Evolutionary conservation across 2,797 vertebrate species (phyloP), one percentile per base, ranked within the genome.

Genomic region (Enteromius paludinosus): DNA sequence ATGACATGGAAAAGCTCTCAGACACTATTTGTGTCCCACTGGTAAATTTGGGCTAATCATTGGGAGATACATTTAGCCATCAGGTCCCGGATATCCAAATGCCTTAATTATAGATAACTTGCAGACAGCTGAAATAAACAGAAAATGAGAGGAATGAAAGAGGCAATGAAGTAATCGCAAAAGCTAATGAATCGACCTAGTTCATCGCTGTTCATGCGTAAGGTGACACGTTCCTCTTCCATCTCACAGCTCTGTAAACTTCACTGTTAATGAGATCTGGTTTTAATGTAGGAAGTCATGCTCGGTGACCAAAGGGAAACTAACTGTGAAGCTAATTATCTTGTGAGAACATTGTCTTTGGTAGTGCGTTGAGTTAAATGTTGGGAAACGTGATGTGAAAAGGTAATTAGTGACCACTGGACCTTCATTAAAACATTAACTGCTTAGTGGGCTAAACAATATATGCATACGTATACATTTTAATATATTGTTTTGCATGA

Each of bases 341-440:
- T 71, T 69, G 85, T 84, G 86, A 85, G 86, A 85, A 84, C 84
- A 79, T 52, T 64, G 76, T 69, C 70, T 78, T 82, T 78, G 73
- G 84, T 78, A 86, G 87, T 91, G 89, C 88, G 61, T 81, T 79
- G 74, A 77, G 88, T 89, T 87, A 87, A 89, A 87, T 79, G 83
- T 89, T 91, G 88, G 43, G 54, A 75, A 75, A 75, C 3, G 14
- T 3, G 14, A 70, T 65, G n/a, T 9, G 41, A 47, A 71, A 71
- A 79, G 49, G 35, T 49, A 35, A 83, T 33, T 5, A 43, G 83
- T 82, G 78, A 82, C 89, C 87, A 52, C 5, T 33, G 77, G 79
- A 88, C 74, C 64, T 68, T 64, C 64, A 84, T 79, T 89, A 79
- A 89, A 88, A 35, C 66, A 87, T 74, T 5, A 84, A 85, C 81